These are phyloP conservation scores for Triplophysa siluroides DNA, from an alignment of 2,113 vertebrate species.

Conservation along the genomic window DNA sequence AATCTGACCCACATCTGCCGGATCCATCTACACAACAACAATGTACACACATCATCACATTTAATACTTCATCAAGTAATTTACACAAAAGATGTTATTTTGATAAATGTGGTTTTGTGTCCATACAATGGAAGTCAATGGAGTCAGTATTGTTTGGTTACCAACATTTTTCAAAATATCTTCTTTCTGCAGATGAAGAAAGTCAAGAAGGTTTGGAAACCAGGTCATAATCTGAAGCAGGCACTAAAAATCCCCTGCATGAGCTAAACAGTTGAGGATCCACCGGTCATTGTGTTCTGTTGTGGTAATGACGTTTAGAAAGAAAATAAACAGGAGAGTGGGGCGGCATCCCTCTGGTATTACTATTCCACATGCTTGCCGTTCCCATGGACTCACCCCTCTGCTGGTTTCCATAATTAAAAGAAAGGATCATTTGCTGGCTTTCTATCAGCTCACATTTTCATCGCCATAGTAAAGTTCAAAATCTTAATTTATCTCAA, in stretches of 20 bases:
- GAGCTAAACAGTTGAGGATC: slow-evolving; percentile 43
- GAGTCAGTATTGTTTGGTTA: too few species aligned
- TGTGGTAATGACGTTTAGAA: slow-evolving; percentile 2
- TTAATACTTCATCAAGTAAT: not conserved
- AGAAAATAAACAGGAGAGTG: slow-evolving; percentile 37
- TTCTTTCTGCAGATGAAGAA: too few species aligned
- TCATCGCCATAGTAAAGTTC: slow-evolving; percentile 19
- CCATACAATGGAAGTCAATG: too few species aligned
- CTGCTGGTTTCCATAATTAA: slow-evolving; percentile 23
- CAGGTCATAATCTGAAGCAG: slow-evolving; percentile 24
- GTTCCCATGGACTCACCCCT: slow-evolving; percentile 7
- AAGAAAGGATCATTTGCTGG: slow-evolving; percentile 8
- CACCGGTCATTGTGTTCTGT: slow-evolving; percentile 36
- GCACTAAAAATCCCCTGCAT: slow-evolving; percentile 9
- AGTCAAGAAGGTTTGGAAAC: not conserved
- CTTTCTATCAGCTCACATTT: slow-evolving; percentile 12
- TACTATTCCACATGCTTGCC: slow-evolving; percentile 23
- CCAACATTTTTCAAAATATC: too few species aligned
- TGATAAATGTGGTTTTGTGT: too few species aligned
- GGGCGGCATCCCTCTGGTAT: slow-evolving; percentile 3
- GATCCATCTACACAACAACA: slow-evolving; percentile 48
- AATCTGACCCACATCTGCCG: slow-evolving; percentile 30
- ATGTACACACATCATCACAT: slow-evolving; percentile 26
- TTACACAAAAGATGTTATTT: not conserved
- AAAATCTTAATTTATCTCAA: not conserved